These are phyloP conservation scores for Eupithecia insigniata DNA, from an alignment of 2,888 invertebrate genomes.

Conservation along the genomic window DNA sequence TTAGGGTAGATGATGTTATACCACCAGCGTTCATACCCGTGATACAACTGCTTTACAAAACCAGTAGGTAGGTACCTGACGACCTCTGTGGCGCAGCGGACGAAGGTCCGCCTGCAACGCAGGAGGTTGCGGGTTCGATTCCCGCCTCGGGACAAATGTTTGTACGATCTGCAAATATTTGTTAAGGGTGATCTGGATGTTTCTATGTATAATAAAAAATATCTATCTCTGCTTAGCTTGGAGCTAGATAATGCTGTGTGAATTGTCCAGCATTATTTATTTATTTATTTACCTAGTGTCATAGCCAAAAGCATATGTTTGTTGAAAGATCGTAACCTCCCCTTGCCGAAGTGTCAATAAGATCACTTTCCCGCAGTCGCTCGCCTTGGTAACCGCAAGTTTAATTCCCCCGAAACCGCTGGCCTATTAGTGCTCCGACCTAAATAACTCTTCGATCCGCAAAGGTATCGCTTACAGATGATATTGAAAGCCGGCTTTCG, in stretches of 20 bases:
- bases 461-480: conserved; percentile 50
- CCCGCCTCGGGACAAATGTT: too few species aligned
- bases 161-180: too few species aligned
- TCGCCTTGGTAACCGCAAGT: conserved; percentile 7
- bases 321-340: background rate
- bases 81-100: too few species aligned
- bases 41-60: background rate
- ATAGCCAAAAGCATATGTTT: background rate
- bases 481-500: conserved; percentile 58
- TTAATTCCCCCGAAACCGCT: conserved; percentile 21
- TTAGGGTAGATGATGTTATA: background rate
- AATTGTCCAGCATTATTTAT: too few species aligned
- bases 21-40: background rate
- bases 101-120: too few species aligned
- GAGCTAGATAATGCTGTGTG: too few species aligned
- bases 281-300: too few species aligned
- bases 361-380: background rate
- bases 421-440: background rate
- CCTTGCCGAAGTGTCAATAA: background rate
- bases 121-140: too few species aligned
- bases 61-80: too few species aligned
- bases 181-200: too few species aligned
- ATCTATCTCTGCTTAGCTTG: too few species aligned
- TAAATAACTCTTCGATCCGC: conserved; percentile 25
- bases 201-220: too few species aligned